Evolutionary conservation across 2,888 invertebrate genomes (phyloP), one percentile per base, ranked within the genome.

Genomic region (Hyposoter didymator): DNA sequence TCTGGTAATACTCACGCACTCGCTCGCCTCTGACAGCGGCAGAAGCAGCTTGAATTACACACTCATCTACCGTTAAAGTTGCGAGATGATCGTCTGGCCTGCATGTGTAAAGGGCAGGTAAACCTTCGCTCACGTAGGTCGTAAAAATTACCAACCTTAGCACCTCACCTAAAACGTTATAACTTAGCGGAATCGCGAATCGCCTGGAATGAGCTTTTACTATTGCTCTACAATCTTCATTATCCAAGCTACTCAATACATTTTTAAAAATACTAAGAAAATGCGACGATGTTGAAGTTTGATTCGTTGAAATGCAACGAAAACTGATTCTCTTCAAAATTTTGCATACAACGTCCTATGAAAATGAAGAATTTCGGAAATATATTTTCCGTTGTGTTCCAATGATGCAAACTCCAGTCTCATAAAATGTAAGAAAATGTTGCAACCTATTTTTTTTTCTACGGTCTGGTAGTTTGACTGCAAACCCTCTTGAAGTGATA

Each of bases 1-100:
- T 64, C 64, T 49, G 43, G 62, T 43, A 52, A 84, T 79, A 47
- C 62, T 75, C 75, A 52, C 39, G 64, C 64, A 59, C 35, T 49
- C 70, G n/a, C 70, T 43, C 12, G 49, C 59, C 75, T 39, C 67
- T 47, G 19, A 45, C 55, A 62, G 43, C 43, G 19, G 62, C 62
- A 47, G 32, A 47, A 43, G 45, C 45, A 79, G 78, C 83, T 75
- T 64, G 74, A 84, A 84, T 84, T 79, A 75, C 74, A 59, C 59
- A 75, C 84, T 84, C 66, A 62, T 28, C 67, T 70, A 75, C 62
- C 79, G 75, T 79, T 75, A 72, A 76, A 55, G 45, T 75, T 80
- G 64, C 70, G 70, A 72, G 45, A 22, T 55, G 12, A 19, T 49
- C 45, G 47, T 52, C 70, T 32, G 22, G 47, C 32, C 17, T 52